Evolutionary conservation across 2,113 vertebrate genomes (phyloP).

Genomic region (Chinchilla lanigera): DNA sequence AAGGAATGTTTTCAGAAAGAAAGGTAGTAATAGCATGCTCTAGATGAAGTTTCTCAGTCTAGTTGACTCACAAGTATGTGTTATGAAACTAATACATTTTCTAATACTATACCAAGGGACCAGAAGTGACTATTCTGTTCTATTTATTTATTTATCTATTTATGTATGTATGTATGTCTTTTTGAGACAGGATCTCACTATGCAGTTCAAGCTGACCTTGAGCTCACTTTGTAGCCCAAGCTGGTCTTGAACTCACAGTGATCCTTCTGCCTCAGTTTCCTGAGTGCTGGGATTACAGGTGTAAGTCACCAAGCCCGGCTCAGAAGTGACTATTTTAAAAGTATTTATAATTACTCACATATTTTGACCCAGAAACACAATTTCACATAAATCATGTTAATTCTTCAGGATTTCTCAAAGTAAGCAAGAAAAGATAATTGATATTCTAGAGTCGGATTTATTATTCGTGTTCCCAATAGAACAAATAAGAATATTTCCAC

Average conservation of each 20-base stretch:
- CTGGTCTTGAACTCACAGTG: too few species aligned
- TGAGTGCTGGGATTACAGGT: too few species aligned
- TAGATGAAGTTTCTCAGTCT: not conserved
- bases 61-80: not conserved
- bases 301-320: too few species aligned
- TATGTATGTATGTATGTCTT: too few species aligned
- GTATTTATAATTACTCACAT: not conserved
- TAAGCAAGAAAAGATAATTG: slow-evolving; percentile 33
- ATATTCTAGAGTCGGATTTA: not conserved
- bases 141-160: too few species aligned
- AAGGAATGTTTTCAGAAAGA: not conserved
- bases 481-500: not conserved
- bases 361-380: not conserved
- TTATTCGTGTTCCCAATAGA: not conserved
- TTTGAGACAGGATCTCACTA: too few species aligned
- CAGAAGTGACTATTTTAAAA: not conserved
- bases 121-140: too few species aligned
- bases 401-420: not conserved
- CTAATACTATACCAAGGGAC: not conserved
- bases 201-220: too few species aligned
- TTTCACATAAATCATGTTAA: not conserved
- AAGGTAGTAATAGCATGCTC: not conserved
- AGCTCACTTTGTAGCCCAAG: too few species aligned
- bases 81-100: slow-evolving; percentile 14
- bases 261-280: too few species aligned